A percentile compares a stretch with the other conserved stretches of the same genome.
phyloP scores from a whole-genome alignment of 2,797 vertebrate genomes.

The Hippocampus kuda region DNA sequence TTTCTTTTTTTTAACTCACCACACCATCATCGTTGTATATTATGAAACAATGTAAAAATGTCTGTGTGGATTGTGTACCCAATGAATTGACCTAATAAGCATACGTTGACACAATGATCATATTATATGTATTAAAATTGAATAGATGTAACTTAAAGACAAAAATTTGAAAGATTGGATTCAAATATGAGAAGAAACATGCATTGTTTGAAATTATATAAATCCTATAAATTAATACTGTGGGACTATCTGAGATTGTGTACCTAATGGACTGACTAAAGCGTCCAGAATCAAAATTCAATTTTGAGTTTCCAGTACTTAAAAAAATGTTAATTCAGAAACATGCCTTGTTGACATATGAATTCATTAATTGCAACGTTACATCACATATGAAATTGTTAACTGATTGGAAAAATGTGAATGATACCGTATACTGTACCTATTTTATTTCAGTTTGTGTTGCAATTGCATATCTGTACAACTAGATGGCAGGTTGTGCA shows the following conservation, averaged over 20 bases:
- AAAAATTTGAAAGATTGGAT: neutral
- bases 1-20: too few species aligned
- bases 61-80: too few species aligned
- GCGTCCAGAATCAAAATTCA: neutral
- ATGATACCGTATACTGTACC: too few species aligned
- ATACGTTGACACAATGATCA: neutral
- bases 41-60: too few species aligned
- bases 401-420: too few species aligned
- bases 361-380: too few species aligned
- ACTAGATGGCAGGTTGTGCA: conserved; percentile 5
- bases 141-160: neutral
- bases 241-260: neutral
- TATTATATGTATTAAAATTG: neutral
- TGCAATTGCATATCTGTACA: neutral
- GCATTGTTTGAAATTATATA: neutral
- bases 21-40: too few species aligned
- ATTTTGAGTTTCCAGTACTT: too few species aligned
- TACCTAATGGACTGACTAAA: neutral
- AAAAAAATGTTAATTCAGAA: too few species aligned
- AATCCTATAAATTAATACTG: neutral
- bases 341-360: neutral
- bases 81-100: too few species aligned
- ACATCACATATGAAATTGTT: too few species aligned
- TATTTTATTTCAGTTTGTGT: too few species aligned
- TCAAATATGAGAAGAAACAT: neutral